phyloP scores from a whole-genome alignment of 2,113 vertebrate genomes.

The Hippotragus niger region DNA sequence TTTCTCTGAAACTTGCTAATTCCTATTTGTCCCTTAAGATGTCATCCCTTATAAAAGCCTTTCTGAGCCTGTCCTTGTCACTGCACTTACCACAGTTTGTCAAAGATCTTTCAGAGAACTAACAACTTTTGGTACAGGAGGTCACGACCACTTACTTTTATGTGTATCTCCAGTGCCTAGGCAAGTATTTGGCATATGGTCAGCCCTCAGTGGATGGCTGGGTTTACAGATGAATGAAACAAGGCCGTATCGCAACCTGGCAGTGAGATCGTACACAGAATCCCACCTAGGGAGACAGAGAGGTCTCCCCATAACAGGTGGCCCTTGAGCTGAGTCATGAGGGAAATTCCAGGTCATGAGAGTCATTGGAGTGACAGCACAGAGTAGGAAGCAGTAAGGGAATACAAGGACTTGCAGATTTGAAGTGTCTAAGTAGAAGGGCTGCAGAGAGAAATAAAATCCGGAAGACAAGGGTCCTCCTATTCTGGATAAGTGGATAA shows the following conservation, averaged over 20 bases:
- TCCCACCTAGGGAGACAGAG: neutral
- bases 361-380: neutral
- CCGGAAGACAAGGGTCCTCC: neutral
- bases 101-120: neutral
- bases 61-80: neutral
- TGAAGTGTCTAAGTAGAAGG: neutral
- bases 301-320: neutral
- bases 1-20: neutral
- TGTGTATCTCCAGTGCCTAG: neutral
- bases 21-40: neutral
- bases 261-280: neutral
- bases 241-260: neutral
- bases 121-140: neutral
- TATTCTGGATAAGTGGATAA: neutral
- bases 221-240: neutral
- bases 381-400: neutral
- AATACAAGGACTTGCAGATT: neutral
- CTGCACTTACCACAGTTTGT: neutral
- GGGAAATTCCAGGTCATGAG: neutral
- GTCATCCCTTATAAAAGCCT: neutral
- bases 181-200: neutral
- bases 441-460: neutral
- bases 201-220: neutral
- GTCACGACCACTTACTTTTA: neutral
- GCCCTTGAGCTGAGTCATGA: neutral